Base-by-base conservation (phyloP, 2,888 invertebrate genomes). In the Cheilosia impressa region DNA sequence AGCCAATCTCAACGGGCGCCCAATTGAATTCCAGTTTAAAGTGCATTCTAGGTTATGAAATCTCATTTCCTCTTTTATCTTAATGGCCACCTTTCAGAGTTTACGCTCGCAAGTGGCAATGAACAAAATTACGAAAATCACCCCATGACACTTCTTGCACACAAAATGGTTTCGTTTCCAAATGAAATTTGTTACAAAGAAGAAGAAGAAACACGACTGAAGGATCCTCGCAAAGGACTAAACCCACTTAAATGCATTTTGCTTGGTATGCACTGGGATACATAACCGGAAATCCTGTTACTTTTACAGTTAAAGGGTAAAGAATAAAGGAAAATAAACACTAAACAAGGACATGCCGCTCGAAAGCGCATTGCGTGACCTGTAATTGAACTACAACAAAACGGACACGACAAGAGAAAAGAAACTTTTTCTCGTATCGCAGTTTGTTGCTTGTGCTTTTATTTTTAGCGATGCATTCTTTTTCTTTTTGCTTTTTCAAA, bases 221-320 rank as follows among this genome's bases (percentile, higher is more conserved):
- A 69, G 31, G 47, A 58, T 38, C 27, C 27, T 17, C 58, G 19
- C 24, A 22, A 34, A 57, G 41, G 19, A 45, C 68, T 63, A 80
- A 80, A 80, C 71, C 72, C 72, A 68, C 66, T 72, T 63, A 77
- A 76, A 76, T 76, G 76, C 84, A 84, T 79, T 84, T 79, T 68
- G 57, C 79, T 79, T 84, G 79, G 84, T 79, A 76, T 84, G 75
- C 75, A 84, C 75, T 75, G 10, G 71, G 85, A 80, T 77, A 80
- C 75, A 71, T 76, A 71, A 68, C 80, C 80, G 85, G 85, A 85
- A 85, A 81, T 85, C 76, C 85, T 65, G 80, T 77, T 80, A 76
- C 80, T 62, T 80, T 80, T 68, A 80, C 76, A 80, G 85, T 76
- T 85, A 85, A 85, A 85, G 76, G 80, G 85, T 81, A 80, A 85